Evolutionary conservation across 2,888 invertebrate species (phyloP).

Genomic region (Caenorhabditis sp.): DNA sequence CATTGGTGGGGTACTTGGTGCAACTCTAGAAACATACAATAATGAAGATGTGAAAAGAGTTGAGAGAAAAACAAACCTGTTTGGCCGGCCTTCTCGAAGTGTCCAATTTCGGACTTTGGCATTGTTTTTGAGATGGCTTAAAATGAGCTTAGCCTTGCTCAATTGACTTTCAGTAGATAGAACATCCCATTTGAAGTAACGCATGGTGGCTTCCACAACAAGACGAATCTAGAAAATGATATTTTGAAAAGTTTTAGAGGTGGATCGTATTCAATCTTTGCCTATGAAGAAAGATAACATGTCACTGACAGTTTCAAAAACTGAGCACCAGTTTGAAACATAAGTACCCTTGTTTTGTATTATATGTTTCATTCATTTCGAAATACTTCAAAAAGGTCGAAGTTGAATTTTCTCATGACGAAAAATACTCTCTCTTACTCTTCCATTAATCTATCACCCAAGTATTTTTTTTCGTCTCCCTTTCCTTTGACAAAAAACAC

Average conservation of each 20-base stretch:
- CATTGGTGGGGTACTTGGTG: constrained; percentile 47
- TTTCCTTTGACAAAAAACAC: not conserved
- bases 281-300: too few relatives aligned
- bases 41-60: not conserved
- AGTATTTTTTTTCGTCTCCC: not conserved
- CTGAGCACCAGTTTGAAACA: not conserved
- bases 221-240: constrained; percentile 60
- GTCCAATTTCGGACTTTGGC: constrained; percentile 71
- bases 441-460: not conserved
- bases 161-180: constrained; percentile 65
- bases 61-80: constrained; percentile 45
- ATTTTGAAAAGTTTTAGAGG: not conserved
- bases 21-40: constrained; percentile 39
- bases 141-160: constrained; percentile 61
- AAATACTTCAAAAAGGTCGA: not conserved
- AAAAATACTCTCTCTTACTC: constrained; percentile 11
- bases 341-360: too few relatives aligned
- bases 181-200: constrained; percentile 69
- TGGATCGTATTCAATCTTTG: too few relatives aligned
- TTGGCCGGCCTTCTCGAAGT: constrained; percentile 68
- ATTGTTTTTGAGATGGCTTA: constrained; percentile 70
- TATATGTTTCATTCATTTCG: not conserved
- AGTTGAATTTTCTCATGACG: not conserved
- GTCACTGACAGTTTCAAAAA: too few relatives aligned
- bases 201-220: constrained; percentile 68